Evolutionary conservation across 2,797 vertebrate species (phyloP).

Genomic region (Coilia nasus): DNA sequence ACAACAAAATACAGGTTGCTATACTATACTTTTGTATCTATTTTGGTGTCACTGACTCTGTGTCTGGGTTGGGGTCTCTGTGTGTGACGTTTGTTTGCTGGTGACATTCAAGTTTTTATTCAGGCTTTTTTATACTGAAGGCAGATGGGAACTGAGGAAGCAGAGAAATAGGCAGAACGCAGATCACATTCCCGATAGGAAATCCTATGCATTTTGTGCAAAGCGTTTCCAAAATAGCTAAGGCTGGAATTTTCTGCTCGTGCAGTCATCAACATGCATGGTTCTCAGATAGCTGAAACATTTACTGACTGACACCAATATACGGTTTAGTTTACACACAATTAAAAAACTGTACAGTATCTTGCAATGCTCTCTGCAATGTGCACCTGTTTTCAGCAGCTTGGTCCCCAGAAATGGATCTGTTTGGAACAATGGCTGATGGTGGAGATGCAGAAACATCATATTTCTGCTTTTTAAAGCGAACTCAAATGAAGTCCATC

Average conservation of each 20-base stretch:
- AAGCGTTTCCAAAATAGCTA: constrained; percentile 15
- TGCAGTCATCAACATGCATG: constrained; percentile 20
- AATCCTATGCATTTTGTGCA: constrained; percentile 24
- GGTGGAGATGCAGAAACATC: not conserved
- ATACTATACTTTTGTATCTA: not conserved
- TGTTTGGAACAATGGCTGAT: not conserved
- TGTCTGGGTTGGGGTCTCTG: not conserved
- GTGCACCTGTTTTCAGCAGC: not conserved
- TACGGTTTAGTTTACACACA: not conserved
- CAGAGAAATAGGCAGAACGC: not conserved
- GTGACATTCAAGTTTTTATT: not conserved
- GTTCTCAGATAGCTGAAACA: constrained; percentile 20
- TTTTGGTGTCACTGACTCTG: not conserved
- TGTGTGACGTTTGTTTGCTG: not conserved
- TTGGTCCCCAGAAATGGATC: not conserved
- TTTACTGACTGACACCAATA: not conserved
- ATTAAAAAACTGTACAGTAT: not conserved
- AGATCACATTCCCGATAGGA: constrained; percentile 9
- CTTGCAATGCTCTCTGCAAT: not conserved
- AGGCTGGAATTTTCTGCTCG: not conserved
- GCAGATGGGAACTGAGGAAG: constrained; percentile 20
- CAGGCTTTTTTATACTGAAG: not conserved
- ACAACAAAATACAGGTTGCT: not conserved
- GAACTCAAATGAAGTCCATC: no score
- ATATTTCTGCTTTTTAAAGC: not conserved